These are phyloP conservation scores for Coccyzus lansbergi DNA, from an alignment of 2,797 vertebrate species.

Conservation along the genomic window DNA sequence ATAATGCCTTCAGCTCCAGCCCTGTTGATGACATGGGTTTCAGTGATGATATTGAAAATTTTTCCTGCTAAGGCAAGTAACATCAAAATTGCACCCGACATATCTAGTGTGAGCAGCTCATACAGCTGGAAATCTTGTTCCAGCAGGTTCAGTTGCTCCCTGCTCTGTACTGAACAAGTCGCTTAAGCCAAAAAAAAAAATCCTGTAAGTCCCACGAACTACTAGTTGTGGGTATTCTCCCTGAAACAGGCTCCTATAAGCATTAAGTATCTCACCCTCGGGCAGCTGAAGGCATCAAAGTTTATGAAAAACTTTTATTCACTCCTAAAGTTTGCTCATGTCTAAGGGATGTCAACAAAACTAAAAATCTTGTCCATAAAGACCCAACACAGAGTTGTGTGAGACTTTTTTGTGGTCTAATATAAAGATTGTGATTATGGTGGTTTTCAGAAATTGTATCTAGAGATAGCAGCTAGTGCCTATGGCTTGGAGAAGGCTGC, in stretches of 20 bases:
- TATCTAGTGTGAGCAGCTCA: background rate
- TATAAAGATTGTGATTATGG: background rate
- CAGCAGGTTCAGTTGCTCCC: background rate
- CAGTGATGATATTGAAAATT: background rate
- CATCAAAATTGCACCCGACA: background rate
- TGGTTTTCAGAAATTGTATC: background rate
- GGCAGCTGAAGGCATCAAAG: background rate
- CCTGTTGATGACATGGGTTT: background rate
- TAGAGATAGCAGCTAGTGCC: background rate
- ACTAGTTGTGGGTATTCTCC: background rate
- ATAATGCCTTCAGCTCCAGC: background rate
- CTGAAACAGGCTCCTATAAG: background rate
- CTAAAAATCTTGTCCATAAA: background rate
- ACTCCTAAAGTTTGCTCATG: accelerated
- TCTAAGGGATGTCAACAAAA: background rate
- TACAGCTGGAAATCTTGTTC: background rate
- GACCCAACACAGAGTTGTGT: background rate
- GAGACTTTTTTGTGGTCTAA: background rate
- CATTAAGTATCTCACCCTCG: background rate
- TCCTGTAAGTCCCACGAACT: background rate
- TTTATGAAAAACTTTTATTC: background rate
- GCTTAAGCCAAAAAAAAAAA: background rate
- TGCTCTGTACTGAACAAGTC: background rate
- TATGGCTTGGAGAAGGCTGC: background rate
- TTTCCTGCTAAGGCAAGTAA: background rate